Evolutionary conservation across 2,113 vertebrate genomes (phyloP).

Genomic region (Okapia johnstoni): DNA sequence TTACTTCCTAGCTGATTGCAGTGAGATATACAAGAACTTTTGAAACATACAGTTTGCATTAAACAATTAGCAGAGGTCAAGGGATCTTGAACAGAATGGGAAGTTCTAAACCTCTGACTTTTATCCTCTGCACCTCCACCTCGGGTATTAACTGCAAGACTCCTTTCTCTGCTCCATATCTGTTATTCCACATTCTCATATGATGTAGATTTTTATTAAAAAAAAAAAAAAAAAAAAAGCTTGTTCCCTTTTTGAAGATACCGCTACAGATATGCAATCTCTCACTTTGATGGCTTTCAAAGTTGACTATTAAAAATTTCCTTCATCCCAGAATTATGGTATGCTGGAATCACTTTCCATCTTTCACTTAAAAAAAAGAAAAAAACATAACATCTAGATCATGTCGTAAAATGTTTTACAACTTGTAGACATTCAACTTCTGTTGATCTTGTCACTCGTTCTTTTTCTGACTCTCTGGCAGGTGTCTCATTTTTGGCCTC

Average conservation of each 20-base stretch:
- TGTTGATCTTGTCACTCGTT: slow-evolving; percentile 27
- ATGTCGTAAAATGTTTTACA: background rate
- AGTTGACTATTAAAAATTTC: slow-evolving; percentile 8
- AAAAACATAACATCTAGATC: background rate
- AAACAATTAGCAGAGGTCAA: background rate
- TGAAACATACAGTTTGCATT: background rate
- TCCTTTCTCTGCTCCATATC: background rate
- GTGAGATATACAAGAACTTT: background rate
- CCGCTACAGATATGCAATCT: background rate
- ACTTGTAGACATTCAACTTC: background rate
- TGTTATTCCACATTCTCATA: background rate
- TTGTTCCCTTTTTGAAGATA: background rate
- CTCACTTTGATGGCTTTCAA: background rate
- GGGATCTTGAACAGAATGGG: background rate
- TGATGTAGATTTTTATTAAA: background rate
- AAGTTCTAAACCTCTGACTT: slow-evolving; percentile 1
- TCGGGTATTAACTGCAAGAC: background rate
- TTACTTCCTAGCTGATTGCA: background rate
- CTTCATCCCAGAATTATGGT: slow-evolving; percentile 15
- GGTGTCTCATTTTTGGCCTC: slow-evolving; percentile 25
- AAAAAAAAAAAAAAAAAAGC: background rate
- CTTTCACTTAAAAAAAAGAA: slow-evolving; percentile 13
- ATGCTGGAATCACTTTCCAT: slow-evolving; percentile 28
- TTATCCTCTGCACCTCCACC: background rate
- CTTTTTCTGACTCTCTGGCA: background rate